These are phyloP conservation scores for Tridacna crocea DNA, from an alignment of 2,888 invertebrate species.

Conservation along the genomic window DNA sequence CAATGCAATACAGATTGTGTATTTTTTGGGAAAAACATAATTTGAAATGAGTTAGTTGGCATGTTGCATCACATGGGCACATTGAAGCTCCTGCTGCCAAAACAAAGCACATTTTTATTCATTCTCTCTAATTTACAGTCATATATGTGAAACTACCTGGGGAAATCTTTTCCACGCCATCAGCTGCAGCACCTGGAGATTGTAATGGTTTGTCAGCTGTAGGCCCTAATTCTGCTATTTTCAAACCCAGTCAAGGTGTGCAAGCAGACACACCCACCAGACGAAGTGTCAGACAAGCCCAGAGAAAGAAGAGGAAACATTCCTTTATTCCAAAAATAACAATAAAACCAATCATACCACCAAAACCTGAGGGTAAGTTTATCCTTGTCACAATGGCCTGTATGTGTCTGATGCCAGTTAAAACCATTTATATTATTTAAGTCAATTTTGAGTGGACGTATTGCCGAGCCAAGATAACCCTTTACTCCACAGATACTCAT, in stretches of 20 bases:
- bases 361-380: conserved; percentile 41
- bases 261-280: conserved; percentile 45
- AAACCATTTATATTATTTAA: not conserved
- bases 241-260: not conserved
- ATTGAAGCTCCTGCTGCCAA: no score
- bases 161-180: conserved; percentile 12
- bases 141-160: conserved; percentile 72
- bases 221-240: conserved; percentile 7
- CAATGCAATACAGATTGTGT: no score
- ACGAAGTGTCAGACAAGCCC: conserved; percentile 73
- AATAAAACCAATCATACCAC: conserved; percentile 88
- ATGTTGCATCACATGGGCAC: no score
- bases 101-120: no score
- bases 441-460: not conserved
- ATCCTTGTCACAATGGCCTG: not conserved
- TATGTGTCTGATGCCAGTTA: not conserved
- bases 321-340: conserved; percentile 89
- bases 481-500: no score
- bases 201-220: conserved; percentile 21
- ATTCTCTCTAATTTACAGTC: conserved; percentile 57
- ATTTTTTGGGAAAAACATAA: no score
- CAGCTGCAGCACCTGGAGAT: not conserved
- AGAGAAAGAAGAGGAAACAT: conserved; percentile 70
- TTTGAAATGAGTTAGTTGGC: no score
- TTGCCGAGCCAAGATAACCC: not conserved